Conservation (phyloP, 2,113 vertebrate genomes). For the Ictidomys tridecemlineatus region DNA sequence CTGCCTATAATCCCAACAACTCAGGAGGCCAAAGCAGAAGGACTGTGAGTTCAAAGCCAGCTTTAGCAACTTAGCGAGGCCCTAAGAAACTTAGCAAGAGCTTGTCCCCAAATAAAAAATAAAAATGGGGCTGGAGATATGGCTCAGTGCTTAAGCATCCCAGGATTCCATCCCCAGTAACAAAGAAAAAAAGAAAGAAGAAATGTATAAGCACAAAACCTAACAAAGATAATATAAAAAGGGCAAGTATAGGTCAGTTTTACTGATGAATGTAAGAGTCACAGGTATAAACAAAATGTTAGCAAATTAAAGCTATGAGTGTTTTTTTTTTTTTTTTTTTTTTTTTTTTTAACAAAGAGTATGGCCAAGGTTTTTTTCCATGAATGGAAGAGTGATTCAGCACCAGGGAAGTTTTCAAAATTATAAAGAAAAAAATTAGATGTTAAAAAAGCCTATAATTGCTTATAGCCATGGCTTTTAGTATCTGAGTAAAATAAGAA, state of each 20-base stretch:
- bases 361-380: not conserved
- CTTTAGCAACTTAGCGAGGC: no score
- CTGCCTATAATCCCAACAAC: no score
- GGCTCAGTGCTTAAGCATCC: no score
- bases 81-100: no score
- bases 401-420: not conserved
- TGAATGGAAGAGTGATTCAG: not conserved
- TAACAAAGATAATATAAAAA: not conserved
- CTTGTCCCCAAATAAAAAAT: no score
- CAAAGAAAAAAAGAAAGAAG: not conserved
- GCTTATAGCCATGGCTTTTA: not conserved
- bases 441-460: not conserved
- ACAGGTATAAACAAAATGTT: not conserved
- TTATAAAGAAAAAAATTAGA: not conserved
- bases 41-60: no score
- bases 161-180: no score
- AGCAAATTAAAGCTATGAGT: not conserved
- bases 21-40: no score
- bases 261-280: not conserved
- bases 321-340: no score
- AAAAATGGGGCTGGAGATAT: no score
- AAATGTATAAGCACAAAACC: not conserved
- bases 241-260: not conserved
- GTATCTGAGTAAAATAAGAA: not conserved
- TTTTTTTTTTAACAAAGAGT: not conserved